phyloP scores from a whole-genome alignment of 2,888 invertebrate genomes.

The Anoplius nigerrimus region DNA sequence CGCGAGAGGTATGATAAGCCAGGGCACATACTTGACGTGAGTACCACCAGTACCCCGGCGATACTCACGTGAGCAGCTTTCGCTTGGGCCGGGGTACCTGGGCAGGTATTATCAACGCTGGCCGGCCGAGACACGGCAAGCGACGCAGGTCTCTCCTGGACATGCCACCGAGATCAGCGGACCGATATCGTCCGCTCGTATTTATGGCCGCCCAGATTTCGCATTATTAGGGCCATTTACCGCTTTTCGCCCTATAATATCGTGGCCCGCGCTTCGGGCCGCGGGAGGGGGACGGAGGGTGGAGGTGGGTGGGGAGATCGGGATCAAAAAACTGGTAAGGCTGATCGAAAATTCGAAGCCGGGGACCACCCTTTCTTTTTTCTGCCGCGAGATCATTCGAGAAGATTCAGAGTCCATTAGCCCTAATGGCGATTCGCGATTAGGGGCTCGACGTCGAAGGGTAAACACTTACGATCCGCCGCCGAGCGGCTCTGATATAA shows the following conservation, averaged over 20 bases:
- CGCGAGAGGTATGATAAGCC: conserved; percentile 62
- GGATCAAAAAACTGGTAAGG: neutral
- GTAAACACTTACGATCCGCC: conserved; percentile 1
- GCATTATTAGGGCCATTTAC: conserved; percentile 74
- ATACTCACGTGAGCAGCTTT: conserved; percentile 48
- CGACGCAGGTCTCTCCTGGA: conserved; percentile 57
- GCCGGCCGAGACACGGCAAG: conserved; percentile 69
- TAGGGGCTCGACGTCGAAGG: conserved; percentile 1
- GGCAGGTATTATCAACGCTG: conserved; percentile 60
- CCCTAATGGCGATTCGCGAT: conserved; percentile 1
- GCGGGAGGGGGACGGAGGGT: conserved; percentile 5
- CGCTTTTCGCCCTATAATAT: conserved; percentile 70
- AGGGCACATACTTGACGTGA: conserved; percentile 67
- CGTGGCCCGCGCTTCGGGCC: conserved; percentile 32
- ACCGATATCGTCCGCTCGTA: conserved; percentile 71
- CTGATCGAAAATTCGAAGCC: conserved; percentile 9
- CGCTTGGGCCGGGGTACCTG: conserved; percentile 42
- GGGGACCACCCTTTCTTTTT: neutral
- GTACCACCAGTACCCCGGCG: conserved; percentile 52
- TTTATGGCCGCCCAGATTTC: conserved; percentile 73
- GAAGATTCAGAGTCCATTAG: neutral
- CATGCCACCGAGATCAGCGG: conserved; percentile 70
- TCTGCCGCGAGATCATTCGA: neutral
- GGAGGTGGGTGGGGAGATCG: neutral
- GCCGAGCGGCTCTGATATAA: neutral